Conservation (phyloP, 2,113 vertebrate species). For the Brienomyrus longianalis region DNA sequence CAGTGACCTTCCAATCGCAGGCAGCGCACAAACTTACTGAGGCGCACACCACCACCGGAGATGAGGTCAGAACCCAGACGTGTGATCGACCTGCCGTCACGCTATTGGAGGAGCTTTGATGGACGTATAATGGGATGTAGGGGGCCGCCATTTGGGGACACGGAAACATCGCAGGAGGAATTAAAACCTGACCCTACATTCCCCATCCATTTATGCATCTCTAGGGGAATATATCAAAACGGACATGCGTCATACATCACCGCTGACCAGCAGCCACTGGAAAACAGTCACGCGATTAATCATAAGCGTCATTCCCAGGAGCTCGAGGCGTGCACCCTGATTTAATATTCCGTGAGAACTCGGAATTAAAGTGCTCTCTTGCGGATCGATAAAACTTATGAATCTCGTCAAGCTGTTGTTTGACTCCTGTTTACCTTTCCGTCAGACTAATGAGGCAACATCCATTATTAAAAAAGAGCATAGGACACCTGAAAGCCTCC, state of each 20-base stretch:
- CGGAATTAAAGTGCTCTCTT: constrained; percentile 3
- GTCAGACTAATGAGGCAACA: background rate
- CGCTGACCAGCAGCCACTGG: background rate
- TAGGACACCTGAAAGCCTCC: background rate
- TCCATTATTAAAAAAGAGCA: background rate
- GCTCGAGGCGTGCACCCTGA: background rate
- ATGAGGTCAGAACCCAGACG: no score
- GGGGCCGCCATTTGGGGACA: background rate
- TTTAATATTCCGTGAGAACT: background rate
- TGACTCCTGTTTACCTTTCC: background rate
- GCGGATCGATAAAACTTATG: constrained; percentile 1
- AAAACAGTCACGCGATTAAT: constrained; percentile 9
- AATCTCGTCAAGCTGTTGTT: background rate
- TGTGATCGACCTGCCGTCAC: background rate
- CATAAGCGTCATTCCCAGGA: background rate
- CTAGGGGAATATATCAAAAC: background rate
- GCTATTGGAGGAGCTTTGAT: background rate
- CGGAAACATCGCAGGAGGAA: background rate
- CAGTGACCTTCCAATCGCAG: background rate
- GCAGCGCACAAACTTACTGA: background rate
- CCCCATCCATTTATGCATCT: background rate
- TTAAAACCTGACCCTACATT: background rate
- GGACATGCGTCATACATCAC: background rate
- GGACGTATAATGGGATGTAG: background rate
- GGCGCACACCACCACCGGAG: background rate